Evolutionary conservation across 2,797 vertebrate species (phyloP), one percentile per base, ranked within the genome.

Genomic region (Vireo griseus): DNA sequence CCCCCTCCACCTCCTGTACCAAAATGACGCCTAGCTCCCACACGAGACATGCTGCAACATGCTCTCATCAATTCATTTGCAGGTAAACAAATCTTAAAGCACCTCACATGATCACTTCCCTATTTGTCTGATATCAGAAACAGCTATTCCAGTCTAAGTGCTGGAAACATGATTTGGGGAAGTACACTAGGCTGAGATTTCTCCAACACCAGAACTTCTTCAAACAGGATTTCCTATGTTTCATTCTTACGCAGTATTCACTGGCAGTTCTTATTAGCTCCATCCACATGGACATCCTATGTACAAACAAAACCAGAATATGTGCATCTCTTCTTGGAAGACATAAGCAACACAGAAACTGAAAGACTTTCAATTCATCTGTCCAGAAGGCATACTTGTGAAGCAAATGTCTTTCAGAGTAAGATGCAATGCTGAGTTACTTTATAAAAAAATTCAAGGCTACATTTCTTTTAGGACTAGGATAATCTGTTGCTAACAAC

Each of bases 161-260:
- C 28, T 45, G 73, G 21, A 79, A 86, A 59, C 1, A 3, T 11
- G 40, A 85, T 74, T 37, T 65, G 54, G 72, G 48, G 59, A 86
- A 93, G 52, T 57, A 63, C 48, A 20, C 20, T 16, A 50, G 22
- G 22, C 72, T 62, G 61, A 69, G 61, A 89, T 72, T 74, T 83
- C 57, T 85, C 75, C 65, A 68, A 26, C 39, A 62, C 4, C 10
- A 42, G 39, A 50, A 42, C 8, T 22, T 76, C 74, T 77, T 76
- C 28, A 72, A 89, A 83, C 71, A 85, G 67, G 44, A 89, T 89
- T 94, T 95, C 57, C 39, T 71, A 26, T 44, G 90, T 77, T 92
- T 57, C 65, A 50, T 73, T 87, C 57, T 89, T 82, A 61, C 0
- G 0, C 39, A 95, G 28, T 28, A 80, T 40, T 63, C 31, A 67